Percentiles rank a stretch among this genome's conserved stretches.
These are phyloP conservation scores for Pyrgilauda ruficollis DNA, from an alignment of 2,113 vertebrate genomes.

Conservation along the genomic window DNA sequence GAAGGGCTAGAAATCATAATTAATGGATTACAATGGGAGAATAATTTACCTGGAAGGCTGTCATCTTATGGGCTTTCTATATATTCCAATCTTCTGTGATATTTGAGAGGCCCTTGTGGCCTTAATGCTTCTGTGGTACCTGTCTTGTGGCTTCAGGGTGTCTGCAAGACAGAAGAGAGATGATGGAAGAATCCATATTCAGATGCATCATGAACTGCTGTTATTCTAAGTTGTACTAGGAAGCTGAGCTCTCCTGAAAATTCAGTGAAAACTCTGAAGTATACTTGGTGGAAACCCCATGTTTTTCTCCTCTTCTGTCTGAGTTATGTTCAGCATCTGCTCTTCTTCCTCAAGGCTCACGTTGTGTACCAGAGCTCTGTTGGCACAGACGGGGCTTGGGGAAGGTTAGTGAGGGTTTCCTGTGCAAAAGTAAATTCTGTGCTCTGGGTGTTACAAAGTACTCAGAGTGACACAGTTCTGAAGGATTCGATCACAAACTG, in stretches of 20 bases:
- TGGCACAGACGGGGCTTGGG: neutral
- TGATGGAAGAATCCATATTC: neutral
- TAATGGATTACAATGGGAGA: neutral
- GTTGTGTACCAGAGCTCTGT: neutral
- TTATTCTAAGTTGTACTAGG: neutral
- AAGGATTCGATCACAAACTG: neutral
- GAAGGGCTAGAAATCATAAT: neutral
- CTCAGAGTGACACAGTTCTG: neutral
- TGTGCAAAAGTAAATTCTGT: neutral
- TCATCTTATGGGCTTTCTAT: neutral
- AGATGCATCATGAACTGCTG: neutral
- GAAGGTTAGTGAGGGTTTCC: neutral
- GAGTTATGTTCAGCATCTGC: neutral
- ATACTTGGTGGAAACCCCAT: neutral
- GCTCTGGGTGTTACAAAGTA: no score
- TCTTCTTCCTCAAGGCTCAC: neutral
- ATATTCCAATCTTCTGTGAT: neutral
- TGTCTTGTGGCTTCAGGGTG: neutral
- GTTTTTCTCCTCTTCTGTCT: neutral
- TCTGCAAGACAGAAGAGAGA: neutral
- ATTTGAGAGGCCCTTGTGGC: neutral
- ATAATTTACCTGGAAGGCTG: neutral
- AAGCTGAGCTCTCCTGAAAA: neutral
- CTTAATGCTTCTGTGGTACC: neutral
- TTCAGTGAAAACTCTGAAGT: neutral